Evolutionary conservation across 2,113 vertebrate genomes (phyloP), one percentile per base, ranked within the genome.

Genomic region (Aegotheles bennettii): DNA sequence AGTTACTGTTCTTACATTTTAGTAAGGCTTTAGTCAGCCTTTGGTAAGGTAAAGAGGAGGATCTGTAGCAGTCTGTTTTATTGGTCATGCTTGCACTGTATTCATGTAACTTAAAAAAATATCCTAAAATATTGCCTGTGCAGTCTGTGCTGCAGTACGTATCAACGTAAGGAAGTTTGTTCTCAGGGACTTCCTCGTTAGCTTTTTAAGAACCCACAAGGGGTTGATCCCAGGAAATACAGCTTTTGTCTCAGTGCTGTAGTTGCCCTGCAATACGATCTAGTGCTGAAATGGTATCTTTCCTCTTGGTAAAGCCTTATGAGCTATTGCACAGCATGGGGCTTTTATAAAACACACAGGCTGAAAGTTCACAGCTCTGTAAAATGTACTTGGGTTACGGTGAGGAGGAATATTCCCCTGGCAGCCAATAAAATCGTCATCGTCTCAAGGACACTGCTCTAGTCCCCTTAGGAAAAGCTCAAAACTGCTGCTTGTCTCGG

Each of bases 281-380:
- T 86, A n/a, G 21, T 40, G 71, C 80, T 96, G 88, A 95, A 96
- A 95, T 38, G 38, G 47, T 80, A 75, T 84, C 79, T 77, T 83
- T 67, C 63, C 42, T 79, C 35, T 38, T 47, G n/a, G 47, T 74
- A 35, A 94, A 91, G 50, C 68, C 50, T 84, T 28, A 45, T 70
- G 85, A 93, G 67, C 70, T 85, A 15, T 26, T 67, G 42, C 38
- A 59, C 50, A 86, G 79, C 33, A 11, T 56, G 64, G 23, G 13
- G 1, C 1, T 29, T 54, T 67, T 78, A 54, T 68, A 80, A 81
- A 96, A 64, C 56, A 73, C 36, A 31, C 13, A 35, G 47, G 88
- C 4, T 42, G 59, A 28, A 83, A 84, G 45, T 56, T 86, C 56
- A 60, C 35, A 51, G 17, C 28, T 73, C 63, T 53, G 47, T 56